A percentile compares a stretch with the other conserved stretches of the same genome.
Conservation (phyloP, 2,797 vertebrate species). For the Etheostoma perlongum region DNA sequence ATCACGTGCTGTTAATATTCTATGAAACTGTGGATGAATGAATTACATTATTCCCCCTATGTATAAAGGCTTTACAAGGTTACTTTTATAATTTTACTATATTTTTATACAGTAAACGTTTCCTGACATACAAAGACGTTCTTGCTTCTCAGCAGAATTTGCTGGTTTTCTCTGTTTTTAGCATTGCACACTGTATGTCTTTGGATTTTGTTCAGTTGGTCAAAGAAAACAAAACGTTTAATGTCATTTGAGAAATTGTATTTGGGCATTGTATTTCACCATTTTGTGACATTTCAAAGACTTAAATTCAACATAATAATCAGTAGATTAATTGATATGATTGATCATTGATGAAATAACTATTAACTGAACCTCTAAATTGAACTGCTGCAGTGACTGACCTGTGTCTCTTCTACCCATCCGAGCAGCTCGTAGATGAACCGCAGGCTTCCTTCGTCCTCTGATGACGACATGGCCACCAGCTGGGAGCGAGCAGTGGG, state of each 20-base stretch:
- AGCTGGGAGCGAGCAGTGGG: conserved; percentile 93
- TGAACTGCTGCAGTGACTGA: conserved; percentile 53
- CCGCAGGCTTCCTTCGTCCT: conserved; percentile 95
- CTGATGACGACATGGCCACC: conserved; percentile 94
- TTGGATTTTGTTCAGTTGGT: too few species aligned
- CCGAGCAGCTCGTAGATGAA: conserved; percentile 98
- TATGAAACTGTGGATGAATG: not conserved
- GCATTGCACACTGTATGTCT: too few species aligned
- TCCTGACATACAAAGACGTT: too few species aligned
- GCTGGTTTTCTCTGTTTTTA: too few species aligned
- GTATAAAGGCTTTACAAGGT: not conserved
- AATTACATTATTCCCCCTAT: not conserved
- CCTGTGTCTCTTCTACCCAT: conserved; percentile 99
- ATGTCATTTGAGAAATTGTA: not conserved
- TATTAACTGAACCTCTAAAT: not conserved
- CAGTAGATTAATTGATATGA: not conserved
- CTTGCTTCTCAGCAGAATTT: too few species aligned
- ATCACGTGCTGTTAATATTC: not conserved
- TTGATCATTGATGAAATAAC: not conserved
- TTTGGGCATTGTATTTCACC: not conserved
- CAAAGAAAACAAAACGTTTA: too few species aligned
- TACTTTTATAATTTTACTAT: too few species aligned
- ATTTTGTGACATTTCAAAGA: not conserved
- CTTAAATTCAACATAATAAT: not conserved
- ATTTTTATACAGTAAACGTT: too few species aligned